Evolutionary conservation across 1,140 invertebrate species (phyloP).

Genomic region (Delia radicum): DNA sequence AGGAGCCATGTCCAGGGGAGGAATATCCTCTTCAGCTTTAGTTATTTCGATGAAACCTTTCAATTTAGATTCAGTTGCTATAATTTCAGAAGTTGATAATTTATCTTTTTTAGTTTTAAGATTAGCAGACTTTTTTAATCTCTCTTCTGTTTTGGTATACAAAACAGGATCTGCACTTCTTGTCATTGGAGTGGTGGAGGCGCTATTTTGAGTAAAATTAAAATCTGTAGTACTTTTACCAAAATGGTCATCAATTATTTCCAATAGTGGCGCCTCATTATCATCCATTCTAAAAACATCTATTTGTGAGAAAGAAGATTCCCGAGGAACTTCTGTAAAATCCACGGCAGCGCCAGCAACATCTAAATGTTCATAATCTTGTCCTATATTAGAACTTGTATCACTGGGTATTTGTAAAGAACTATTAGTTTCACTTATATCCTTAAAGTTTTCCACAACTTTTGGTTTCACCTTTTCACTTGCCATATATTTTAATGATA

Average conservation of each 20-base stretch:
- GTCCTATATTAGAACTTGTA: constrained; percentile 32
- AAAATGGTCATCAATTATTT: constrained; percentile 55
- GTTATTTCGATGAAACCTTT: constrained; percentile 29
- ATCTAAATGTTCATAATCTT: constrained; percentile 30
- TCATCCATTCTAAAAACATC: background rate
- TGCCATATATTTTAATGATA: constrained; percentile 57
- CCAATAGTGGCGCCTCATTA: constrained; percentile 36
- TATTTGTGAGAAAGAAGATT: background rate
- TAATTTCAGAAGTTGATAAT: constrained; percentile 49
- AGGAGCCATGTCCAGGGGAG: constrained; percentile 35
- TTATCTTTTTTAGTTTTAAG: background rate
- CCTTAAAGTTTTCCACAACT: background rate
- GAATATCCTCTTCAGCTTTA: constrained; percentile 37
- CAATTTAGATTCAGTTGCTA: constrained; percentile 32
- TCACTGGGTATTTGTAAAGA: constrained; percentile 30
- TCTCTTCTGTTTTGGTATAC: constrained; percentile 24
- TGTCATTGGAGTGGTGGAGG: constrained; percentile 32
- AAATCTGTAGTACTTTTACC: constrained; percentile 45
- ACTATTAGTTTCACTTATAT: constrained; percentile 31
- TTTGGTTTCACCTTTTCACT: constrained; percentile 33
- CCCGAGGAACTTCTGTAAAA: background rate
- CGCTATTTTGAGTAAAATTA: constrained; percentile 35
- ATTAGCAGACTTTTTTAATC: background rate
- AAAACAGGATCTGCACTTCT: constrained; percentile 48
- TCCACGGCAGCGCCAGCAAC: background rate